These are phyloP conservation scores for Jordanella pulchra DNA, from an alignment of 2,797 vertebrate species.

Conservation along the genomic window DNA sequence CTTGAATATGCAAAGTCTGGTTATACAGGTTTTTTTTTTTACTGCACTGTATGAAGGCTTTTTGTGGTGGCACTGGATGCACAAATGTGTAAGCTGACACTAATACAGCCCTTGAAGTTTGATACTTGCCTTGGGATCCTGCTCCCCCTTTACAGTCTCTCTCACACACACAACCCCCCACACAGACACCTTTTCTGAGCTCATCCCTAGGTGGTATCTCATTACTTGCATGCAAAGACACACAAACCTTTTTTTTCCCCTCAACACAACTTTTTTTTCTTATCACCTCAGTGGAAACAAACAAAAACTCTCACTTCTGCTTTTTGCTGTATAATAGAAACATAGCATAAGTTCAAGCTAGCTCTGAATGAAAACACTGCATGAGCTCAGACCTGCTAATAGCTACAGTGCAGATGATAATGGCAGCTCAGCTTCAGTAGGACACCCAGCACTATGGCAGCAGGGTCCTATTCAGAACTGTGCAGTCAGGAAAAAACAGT, in stretches of 20 bases:
- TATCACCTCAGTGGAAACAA: conserved; percentile 61
- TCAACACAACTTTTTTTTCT: conserved; percentile 50
- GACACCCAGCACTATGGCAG: conserved; percentile 53
- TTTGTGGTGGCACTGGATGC: conserved; percentile 61
- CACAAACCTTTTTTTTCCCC: conserved; percentile 45
- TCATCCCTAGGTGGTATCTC: conserved; percentile 69
- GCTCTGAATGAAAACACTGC: conserved; percentile 5
- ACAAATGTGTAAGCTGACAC: conserved; percentile 74
- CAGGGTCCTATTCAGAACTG: conserved; percentile 50
- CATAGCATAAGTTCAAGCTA: conserved; percentile 25
- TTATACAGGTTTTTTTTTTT: conserved; percentile 31
- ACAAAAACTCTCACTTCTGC: conserved; percentile 59
- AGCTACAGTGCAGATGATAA: conserved; percentile 25
- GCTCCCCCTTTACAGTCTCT: conserved; percentile 38
- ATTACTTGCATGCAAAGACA: conserved; percentile 63
- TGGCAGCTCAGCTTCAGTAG: conserved; percentile 39
- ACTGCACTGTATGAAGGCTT: conserved; percentile 30
- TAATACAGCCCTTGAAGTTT: conserved; percentile 81
- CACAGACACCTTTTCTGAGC: conserved; percentile 65
- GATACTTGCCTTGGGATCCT: conserved; percentile 78
- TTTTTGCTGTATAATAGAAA: conserved; percentile 52
- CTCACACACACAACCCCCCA: conserved; percentile 38
- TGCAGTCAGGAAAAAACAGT: conserved; percentile 65
- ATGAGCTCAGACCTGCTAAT: conserved; percentile 13
- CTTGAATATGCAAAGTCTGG: conserved; percentile 18